Conservation (phyloP, 2,113 vertebrate genomes). For the Ranitomeya imitator region DNA sequence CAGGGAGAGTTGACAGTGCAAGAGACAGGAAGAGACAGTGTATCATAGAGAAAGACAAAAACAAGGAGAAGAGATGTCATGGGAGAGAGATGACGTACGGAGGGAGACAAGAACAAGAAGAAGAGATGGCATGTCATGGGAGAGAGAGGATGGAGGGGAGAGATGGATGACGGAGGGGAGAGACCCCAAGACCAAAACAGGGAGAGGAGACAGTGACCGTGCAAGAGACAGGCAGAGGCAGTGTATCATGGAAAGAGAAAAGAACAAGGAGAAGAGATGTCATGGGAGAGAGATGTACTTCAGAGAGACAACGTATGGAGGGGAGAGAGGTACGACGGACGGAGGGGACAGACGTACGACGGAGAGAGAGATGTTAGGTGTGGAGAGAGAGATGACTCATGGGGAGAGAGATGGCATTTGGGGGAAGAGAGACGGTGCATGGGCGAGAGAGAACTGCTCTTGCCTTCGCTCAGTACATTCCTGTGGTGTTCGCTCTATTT, state of each 20-base stretch:
- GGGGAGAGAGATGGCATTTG: neutral
- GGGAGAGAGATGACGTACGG: neutral
- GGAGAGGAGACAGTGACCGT: too few species aligned
- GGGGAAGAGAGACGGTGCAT: neutral
- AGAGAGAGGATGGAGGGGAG: neutral
- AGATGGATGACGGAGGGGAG: neutral
- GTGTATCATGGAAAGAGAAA: too few species aligned
- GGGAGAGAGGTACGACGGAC: neutral
- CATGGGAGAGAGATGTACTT: too few species aligned
- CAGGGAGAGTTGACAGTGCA: too few species aligned
- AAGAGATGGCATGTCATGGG: too few species aligned
- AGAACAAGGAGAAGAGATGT: too few species aligned
- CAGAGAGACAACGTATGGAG: neutral
- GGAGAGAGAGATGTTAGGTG: neutral
- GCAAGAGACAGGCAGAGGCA: too few species aligned
- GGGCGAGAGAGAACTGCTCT: too few species aligned
- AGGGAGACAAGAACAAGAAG: too few species aligned
- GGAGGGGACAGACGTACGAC: neutral
- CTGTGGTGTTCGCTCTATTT: too few species aligned
- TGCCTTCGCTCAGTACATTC: too few species aligned
- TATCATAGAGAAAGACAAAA: neutral
- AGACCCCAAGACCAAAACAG: neutral
- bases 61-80: neutral
- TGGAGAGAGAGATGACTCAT: too few species aligned
- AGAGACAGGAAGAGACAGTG: neutral